Evolutionary conservation across 2,113 vertebrate species (phyloP), one percentile per base, ranked within the genome.

Genomic region (Hypocryptadius cinnamomeus): DNA sequence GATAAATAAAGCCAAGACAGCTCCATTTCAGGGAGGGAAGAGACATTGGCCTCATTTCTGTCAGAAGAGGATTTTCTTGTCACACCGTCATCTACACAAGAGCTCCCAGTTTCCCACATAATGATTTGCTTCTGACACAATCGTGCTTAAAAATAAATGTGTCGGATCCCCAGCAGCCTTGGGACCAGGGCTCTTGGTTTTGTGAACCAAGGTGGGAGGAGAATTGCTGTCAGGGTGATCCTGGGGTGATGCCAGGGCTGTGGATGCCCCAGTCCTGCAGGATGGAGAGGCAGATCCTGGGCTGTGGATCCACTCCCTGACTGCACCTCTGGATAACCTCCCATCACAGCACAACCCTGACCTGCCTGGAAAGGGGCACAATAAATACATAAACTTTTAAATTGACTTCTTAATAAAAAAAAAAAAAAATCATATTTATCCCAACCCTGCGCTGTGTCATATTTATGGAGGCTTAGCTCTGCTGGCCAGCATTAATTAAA

Each of bases 11-110:
- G 64, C 85, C 87, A 80, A 90, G 82, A 78, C 47, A 87, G 47
- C 68, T 78, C 89, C 69, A 10, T 71, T 37, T 51, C 76, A 64
- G 79, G 64, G 35, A 90, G 44, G 35, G 85, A 53, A n/a, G 64
- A 90, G 83, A 69, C 37, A 30, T 0, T 88, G 93, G 71, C 94
- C 94, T 85, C 12, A 83, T 95, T 95, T 91, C 94, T 69, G 51
- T 27, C 90, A 91, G 92, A 40, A 47, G 47, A 81, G 78, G 81
- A 81, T 93, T 89, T 92, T 89, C 90, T 77, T 85, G 66, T 91
- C 85, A 66, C 3, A 1, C 13, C 1, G 0, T 69, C 95, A 76
- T 79, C 84, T 68, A 28, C 64, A 68, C 73, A 45, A 54, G n/a
- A 77, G 70, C 77, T 92, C 87, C 84, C 92, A 31, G 57, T 59